Evolutionary conservation across 2,888 invertebrate genomes (phyloP).

Genomic region (Euzophera pinguis): DNA sequence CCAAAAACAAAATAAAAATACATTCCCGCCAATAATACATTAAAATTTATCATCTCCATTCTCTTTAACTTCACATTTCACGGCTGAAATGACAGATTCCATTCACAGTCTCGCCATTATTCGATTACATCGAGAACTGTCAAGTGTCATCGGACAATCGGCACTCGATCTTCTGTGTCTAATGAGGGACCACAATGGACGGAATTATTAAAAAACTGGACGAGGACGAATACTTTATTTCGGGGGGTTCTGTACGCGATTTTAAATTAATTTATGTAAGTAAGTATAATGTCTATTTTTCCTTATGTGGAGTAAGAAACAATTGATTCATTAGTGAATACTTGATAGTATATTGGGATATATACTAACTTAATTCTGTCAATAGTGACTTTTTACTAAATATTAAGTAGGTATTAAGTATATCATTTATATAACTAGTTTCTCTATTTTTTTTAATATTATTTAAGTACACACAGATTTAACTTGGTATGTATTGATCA

Average conservation of each 20-base stretch:
- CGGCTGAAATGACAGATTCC: conserved; percentile 35
- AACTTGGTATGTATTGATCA: too few relatives aligned
- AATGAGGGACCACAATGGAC: conserved; percentile 54
- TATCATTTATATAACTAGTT: too few relatives aligned
- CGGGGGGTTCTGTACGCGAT: not conserved
- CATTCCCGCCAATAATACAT: not conserved
- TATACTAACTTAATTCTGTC: too few relatives aligned
- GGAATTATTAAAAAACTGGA: conserved; percentile 63
- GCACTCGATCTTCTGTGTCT: conserved; percentile 55
- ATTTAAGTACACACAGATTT: too few relatives aligned
- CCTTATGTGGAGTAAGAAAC: too few relatives aligned
- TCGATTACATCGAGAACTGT: conserved; percentile 60
- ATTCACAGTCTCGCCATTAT: conserved; percentile 44
- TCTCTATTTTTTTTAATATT: too few relatives aligned
- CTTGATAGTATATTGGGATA: too few relatives aligned
- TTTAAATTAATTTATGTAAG: not conserved
- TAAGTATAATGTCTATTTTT: too few relatives aligned
- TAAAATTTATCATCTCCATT: conserved; percentile 13
- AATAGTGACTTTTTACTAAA: too few relatives aligned
- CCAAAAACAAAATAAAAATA: not conserved
- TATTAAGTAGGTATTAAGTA: too few relatives aligned
- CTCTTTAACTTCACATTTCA: conserved; percentile 23
- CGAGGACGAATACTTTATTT: not conserved
- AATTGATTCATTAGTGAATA: too few relatives aligned
- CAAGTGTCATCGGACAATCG: conserved; percentile 71